phyloP scores from a whole-genome alignment of 2,797 vertebrate genomes.

The Triplophysa yarkandensis region DNA sequence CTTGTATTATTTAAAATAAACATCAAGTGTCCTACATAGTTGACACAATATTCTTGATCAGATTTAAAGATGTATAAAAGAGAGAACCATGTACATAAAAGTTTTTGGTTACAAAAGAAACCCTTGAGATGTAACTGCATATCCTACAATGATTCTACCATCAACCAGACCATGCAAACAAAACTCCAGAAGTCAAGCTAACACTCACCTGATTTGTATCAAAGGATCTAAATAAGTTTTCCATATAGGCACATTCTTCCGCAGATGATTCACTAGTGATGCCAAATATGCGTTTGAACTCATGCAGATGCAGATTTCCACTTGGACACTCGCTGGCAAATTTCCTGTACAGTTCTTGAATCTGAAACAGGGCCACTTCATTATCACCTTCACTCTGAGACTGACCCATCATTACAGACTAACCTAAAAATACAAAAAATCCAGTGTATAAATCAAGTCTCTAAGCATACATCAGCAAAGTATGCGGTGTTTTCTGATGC shows the following conservation, averaged over 20 bases:
- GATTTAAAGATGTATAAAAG: no score
- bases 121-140: no score
- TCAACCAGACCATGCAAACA: no score
- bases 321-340: slow-evolving; percentile 74
- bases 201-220: slow-evolving; percentile 70
- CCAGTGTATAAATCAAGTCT: neutral
- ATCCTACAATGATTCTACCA: no score
- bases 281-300: slow-evolving; percentile 76
- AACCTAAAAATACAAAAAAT: neutral
- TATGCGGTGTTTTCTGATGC: neutral
- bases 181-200: no score
- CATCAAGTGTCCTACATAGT: no score
- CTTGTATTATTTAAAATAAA: no score
- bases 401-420: slow-evolving; percentile 67
- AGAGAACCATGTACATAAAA: neutral
- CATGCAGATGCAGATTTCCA: slow-evolving; percentile 70
- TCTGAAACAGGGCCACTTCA: slow-evolving; percentile 68
- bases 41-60: no score
- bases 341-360: slow-evolving; percentile 73
- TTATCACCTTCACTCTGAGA: slow-evolving; percentile 34
- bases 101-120: neutral
- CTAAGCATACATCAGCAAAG: no score
- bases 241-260: slow-evolving; percentile 69
- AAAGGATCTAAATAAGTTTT: slow-evolving; percentile 70
- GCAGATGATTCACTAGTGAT: slow-evolving; percentile 57